These are phyloP conservation scores for Dipodomys ordii DNA, from an alignment of 2,113 vertebrate genomes.

Conservation along the genomic window DNA sequence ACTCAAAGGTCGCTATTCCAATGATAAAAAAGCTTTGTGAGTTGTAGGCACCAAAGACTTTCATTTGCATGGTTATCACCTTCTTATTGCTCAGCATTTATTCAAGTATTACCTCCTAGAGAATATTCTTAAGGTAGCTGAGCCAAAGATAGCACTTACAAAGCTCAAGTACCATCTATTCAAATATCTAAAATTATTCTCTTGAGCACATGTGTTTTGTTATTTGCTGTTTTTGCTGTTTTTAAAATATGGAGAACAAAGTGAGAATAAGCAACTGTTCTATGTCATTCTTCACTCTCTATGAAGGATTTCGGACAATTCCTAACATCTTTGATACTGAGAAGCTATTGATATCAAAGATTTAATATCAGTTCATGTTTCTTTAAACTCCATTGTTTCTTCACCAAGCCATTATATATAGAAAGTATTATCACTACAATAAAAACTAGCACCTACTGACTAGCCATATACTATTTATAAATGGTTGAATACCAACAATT, in stretches of 20 bases:
- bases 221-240: not conserved
- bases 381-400: not conserved
- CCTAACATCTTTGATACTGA: not conserved
- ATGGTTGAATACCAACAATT: not conserved
- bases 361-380: conserved; percentile 10
- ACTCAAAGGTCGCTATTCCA: not conserved
- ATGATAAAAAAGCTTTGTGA: not conserved
- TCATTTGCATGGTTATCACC: rapidly evolving
- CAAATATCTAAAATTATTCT: not conserved
- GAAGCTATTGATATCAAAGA: not conserved
- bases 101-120: not conserved
- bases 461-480: not conserved
- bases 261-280: not conserved
- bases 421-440: not conserved
- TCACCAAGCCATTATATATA: not conserved
- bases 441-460: not conserved
- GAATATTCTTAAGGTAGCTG: not conserved
- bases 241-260: not conserved
- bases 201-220: no score
- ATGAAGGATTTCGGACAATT: not conserved
- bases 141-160: not conserved
- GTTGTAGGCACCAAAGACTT: rapidly evolving
- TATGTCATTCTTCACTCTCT: not conserved
- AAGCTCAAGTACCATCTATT: not conserved
- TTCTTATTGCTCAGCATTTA: not conserved